These are phyloP conservation scores for Drosophila peninsularis DNA, from an alignment of 2,888 invertebrate species.

Conservation along the genomic window DNA sequence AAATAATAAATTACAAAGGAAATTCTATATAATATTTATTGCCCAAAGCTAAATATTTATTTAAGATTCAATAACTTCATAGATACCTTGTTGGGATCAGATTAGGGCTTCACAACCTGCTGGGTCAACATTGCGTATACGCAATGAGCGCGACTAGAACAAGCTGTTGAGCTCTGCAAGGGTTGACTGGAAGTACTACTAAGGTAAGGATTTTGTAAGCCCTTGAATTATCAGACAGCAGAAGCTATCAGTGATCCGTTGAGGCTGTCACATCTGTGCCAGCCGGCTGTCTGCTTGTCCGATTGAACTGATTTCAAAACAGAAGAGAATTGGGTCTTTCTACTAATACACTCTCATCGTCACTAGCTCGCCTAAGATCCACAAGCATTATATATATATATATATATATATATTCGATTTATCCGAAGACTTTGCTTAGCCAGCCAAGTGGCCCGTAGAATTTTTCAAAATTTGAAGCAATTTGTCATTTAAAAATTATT, in stretches of 20 bases:
- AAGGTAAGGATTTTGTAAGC: background rate
- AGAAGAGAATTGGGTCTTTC: background rate
- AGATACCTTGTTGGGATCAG: no score
- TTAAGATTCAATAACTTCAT: no score
- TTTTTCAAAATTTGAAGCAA: constrained; percentile 9
- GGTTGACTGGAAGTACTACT: background rate
- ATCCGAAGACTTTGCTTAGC: background rate
- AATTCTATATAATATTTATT: no score
- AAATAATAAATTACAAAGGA: no score
- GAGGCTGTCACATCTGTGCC: background rate
- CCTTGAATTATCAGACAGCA: background rate
- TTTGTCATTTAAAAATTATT: background rate
- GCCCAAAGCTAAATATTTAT: no score
- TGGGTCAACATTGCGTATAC: background rate
- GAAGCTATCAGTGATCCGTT: background rate
- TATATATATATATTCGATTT: no score
- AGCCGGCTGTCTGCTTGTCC: background rate
- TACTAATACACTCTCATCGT: no score
- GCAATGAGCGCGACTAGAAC: background rate
- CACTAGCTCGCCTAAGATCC: no score
- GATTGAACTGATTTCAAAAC: background rate
- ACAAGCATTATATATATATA: no score
- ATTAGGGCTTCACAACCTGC: no score
- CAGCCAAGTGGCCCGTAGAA: background rate
- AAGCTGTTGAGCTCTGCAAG: background rate